phyloP scores from a whole-genome alignment of 2,113 vertebrate genomes.

The Heloderma charlesbogerti region DNA sequence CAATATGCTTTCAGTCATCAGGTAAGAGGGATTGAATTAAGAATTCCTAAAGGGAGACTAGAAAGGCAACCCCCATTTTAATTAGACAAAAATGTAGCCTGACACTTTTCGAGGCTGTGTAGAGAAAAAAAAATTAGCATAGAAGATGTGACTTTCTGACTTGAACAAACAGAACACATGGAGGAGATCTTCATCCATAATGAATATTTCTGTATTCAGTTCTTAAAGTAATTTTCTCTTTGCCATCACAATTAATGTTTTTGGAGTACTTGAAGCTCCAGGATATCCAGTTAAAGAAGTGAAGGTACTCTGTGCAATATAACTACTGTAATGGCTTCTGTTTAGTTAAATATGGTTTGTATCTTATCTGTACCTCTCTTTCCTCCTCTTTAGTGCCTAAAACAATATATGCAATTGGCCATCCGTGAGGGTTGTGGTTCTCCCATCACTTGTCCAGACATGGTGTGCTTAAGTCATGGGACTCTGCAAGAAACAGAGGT shows the following conservation, averaged over 20 bases:
- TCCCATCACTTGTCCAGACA: conserved; percentile 93
- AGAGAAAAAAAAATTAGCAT: conserved; percentile 17
- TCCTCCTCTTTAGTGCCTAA: conserved; percentile 85
- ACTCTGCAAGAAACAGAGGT: conserved; percentile 92
- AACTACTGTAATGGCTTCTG: conserved; percentile 14
- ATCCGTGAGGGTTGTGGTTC: conserved; percentile 91
- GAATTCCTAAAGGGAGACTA: conserved; percentile 29
- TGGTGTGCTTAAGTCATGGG: conserved; percentile 85
- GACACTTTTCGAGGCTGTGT: conserved; percentile 27
- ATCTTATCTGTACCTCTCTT: conserved; percentile 54
- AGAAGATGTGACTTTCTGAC: conserved; percentile 62
- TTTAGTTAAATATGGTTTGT: conserved; percentile 39
- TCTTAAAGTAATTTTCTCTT: conserved; percentile 68
- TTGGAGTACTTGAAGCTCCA: conserved; percentile 49
- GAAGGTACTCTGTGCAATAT: conserved; percentile 33
- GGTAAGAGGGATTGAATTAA: conserved; percentile 28
- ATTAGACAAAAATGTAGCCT: conserved; percentile 18
- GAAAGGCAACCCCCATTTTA: conserved; percentile 4
- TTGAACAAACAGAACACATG: conserved; percentile 42
- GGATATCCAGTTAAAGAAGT: conserved; percentile 66
- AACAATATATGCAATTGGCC: conserved; percentile 89
- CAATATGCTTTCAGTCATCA: background rate
- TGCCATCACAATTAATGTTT: conserved; percentile 60
- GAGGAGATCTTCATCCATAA: conserved; percentile 63
- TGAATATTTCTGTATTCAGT: conserved; percentile 48